Percentiles rank a stretch among this genome's conserved stretches.
These are phyloP conservation scores for Sturmia bella DNA, from an alignment of 2,888 invertebrate genomes.

Conservation along the genomic window DNA sequence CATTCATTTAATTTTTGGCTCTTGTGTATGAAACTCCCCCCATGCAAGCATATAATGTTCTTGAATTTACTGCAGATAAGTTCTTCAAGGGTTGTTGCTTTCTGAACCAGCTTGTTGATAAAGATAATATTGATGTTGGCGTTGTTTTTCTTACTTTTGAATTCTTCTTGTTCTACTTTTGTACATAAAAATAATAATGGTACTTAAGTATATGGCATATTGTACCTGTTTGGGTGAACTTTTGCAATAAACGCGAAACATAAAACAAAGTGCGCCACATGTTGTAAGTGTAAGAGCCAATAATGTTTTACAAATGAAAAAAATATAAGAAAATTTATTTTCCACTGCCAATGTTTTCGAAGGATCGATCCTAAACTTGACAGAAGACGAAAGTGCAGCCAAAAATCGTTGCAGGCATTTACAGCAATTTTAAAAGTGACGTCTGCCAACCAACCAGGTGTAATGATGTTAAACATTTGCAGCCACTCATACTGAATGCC, in stretches of 20 bases:
- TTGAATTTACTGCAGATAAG: neutral
- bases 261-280: neutral
- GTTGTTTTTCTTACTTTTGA: neutral
- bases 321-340: neutral
- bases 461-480: neutral
- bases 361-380: constrained; percentile 12
- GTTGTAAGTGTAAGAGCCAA: constrained; percentile 6
- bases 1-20: too few species aligned
- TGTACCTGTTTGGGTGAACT: constrained; percentile 30
- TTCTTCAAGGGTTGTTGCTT: constrained; percentile 7
- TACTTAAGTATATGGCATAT: constrained; percentile 16
- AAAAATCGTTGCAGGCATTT: neutral
- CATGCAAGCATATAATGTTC: neutral
- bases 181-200: constrained; percentile 12
- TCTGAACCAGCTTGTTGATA: constrained; percentile 10
- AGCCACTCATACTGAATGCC: too few species aligned
- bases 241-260: constrained; percentile 6
- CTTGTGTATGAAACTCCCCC: neutral
- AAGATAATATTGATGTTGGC: constrained; percentile 19
- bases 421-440: neutral
- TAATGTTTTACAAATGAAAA: neutral
- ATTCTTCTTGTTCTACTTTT: neutral
- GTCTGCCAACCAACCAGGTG: neutral
- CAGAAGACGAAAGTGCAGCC: neutral
- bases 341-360: neutral